These are phyloP conservation scores for Eucidaris tribuloides DNA, from an alignment of 35 echinoderm and acorn worm genomes.

Conservation along the genomic window DNA sequence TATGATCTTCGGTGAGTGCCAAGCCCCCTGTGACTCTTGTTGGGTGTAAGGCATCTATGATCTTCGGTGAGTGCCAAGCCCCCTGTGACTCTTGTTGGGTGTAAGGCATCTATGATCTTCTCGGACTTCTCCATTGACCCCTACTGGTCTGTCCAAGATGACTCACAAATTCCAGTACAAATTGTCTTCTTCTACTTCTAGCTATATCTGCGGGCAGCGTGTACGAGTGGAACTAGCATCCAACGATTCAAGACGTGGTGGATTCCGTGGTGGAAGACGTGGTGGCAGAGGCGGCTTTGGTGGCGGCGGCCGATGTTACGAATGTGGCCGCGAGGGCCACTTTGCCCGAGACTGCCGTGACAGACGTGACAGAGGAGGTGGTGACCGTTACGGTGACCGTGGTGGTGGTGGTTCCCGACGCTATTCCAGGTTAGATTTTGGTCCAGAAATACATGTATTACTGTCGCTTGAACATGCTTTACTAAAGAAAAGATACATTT, in stretches of 20 bases:
- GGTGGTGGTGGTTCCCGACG: neutral
- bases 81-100: too few species aligned
- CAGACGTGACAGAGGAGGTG: neutral
- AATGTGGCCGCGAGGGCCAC: conserved; percentile 62
- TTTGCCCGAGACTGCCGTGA: conserved; percentile 57
- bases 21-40: too few species aligned
- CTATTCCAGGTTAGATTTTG: neutral
- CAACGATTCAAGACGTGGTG: conserved; percentile 15
- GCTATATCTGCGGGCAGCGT: conserved; percentile 38
- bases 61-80: too few species aligned
- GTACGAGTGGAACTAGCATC: conserved; percentile 44
- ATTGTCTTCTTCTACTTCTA: neutral
- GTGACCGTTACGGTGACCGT: neutral
- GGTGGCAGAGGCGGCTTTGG: neutral
- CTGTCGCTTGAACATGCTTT: neutral
- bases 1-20: too few species aligned
- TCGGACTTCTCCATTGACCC: neutral
- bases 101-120: too few species aligned
- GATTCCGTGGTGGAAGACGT: neutral
- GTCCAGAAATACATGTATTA: neutral
- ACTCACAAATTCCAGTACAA: neutral
- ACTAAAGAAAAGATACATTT: too few species aligned
- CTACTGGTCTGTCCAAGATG: neutral
- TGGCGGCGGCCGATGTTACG: conserved; percentile 51
- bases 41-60: too few species aligned